Percentiles rank a stretch among this genome's conserved stretches.
Conservation (phyloP, 2,888 invertebrate genomes). For the Anarsia innoxiella region DNA sequence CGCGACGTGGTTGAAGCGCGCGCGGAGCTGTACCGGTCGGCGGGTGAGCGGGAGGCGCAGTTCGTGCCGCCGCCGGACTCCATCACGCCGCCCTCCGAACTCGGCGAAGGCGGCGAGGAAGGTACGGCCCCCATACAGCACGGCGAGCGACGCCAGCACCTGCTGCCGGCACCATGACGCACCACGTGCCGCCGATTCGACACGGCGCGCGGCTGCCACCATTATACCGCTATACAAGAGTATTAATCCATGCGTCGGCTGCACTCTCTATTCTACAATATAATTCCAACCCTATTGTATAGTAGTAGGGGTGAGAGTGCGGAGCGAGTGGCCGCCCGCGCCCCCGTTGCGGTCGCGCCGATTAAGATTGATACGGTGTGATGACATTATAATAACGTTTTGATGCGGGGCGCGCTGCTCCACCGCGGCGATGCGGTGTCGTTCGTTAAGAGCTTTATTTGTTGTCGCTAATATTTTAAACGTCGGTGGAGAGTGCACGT, state of each 20-base stretch:
- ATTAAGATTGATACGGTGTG: conserved; percentile 57
- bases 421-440: too few species aligned
- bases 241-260: too few species aligned
- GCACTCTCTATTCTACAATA: too few species aligned
- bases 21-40: conserved; percentile 75
- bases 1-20: conserved; percentile 85
- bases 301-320: conserved; percentile 4
- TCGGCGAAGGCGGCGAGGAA: conserved; percentile 29
- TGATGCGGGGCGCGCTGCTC: conserved; percentile 33
- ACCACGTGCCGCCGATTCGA: conserved; percentile 11
- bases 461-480: conserved; percentile 28
- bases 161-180: conserved; percentile 6
- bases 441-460: conserved; percentile 32
- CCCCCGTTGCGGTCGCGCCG: conserved; percentile 46
- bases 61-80: conserved; percentile 26
- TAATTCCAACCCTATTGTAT: neutral
- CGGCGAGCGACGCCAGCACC: conserved; percentile 2
- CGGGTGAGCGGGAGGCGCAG: conserved; percentile 40
- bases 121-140: too few species aligned
- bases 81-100: conserved; percentile 34
- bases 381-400: conserved; percentile 56
- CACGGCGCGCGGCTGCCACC: conserved; percentile 13
- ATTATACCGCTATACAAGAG: conserved; percentile 39
- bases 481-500: conserved; percentile 24
- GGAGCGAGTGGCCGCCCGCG: neutral